Evolutionary conservation across 2,888 invertebrate genomes (phyloP).

Genomic region (Rhodophaea formosa): DNA sequence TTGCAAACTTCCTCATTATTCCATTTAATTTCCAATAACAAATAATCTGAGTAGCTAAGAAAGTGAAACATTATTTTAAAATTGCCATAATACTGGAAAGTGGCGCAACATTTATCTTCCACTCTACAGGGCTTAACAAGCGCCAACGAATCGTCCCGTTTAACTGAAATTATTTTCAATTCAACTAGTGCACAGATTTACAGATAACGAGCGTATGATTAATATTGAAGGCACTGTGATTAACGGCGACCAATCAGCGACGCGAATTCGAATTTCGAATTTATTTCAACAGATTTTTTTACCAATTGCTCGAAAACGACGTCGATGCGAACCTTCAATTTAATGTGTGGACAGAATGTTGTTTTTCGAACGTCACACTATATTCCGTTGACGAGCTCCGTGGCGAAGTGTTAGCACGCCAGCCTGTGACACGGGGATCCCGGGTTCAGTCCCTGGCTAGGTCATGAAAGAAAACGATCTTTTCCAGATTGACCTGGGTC

Average conservation of each 20-base stretch:
- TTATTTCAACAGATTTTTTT: slow-evolving; percentile 38
- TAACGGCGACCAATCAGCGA: slow-evolving; percentile 64
- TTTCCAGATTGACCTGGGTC: too few relatives aligned
- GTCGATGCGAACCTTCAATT: slow-evolving; percentile 9
- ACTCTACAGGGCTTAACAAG: slow-evolving; percentile 4
- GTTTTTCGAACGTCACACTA: neutral
- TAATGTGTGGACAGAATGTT: slow-evolving; percentile 12
- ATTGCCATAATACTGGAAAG: slow-evolving; percentile 1
- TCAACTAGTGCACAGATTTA: slow-evolving; percentile 51
- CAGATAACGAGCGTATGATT: slow-evolving; percentile 64
- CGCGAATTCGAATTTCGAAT: slow-evolving; percentile 48
- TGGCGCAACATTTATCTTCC: neutral
- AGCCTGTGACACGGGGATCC: too few relatives aligned
- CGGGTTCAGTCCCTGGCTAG: too few relatives aligned
- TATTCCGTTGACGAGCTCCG: neutral
- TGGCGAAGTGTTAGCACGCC: too few relatives aligned
- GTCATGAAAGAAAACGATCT: too few relatives aligned
- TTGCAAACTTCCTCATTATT: too few relatives aligned
- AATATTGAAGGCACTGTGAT: slow-evolving; percentile 64
- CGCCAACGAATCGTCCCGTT: neutral
- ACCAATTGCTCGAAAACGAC: slow-evolving; percentile 27
- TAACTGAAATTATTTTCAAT: slow-evolving; percentile 50
- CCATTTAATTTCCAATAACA: too few relatives aligned
- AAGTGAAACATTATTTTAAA: neutral
- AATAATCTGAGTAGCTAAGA: too few relatives aligned